Evolutionary conservation across 1,140 invertebrate genomes (phyloP), one percentile per base, ranked within the genome.

Genomic region (Drosophila truncata): DNA sequence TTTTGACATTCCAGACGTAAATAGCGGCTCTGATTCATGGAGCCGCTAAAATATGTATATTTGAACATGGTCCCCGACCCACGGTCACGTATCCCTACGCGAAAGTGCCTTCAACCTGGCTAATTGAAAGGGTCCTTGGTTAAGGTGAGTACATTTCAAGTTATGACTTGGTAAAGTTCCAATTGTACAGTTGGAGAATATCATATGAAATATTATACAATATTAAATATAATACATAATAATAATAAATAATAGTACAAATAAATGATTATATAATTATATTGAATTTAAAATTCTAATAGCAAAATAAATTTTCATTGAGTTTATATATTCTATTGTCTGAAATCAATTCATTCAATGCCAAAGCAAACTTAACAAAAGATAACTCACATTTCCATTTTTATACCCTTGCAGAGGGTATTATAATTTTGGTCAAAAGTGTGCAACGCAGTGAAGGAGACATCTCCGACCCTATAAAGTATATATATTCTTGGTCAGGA

Each of bases 1-100:
- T 88, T 84, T 74, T 88, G 84, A 88, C 84, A 88, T 81, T 80
- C 74, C 25, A 54, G 85, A 87, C 81, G 65, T 78, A 80, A 78
- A 88, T 84, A 84, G 65, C 62, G 54, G 59, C 41, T 54, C 73
- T 81, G 84, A 87, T 88, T 88, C 70, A 88, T 87, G 61, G 62
- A 42, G 49, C 64, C 27, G 44, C 49, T 60, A 20, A 78, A 78
- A 14, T 47, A 62, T 54, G n/a, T 37, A 41, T 46, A 50, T 44
- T 60, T 35, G 52, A 37, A 41, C 70, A 18, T 14, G 47, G 42
- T 73, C 66, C 55, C 39, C 42, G 44, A 46, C n/a, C 49, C 55
- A 39, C 54, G 41, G 47, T 33, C 73, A 61, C 52, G 66, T 11
- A 52, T 52, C 42, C 33, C 16, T 7, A 16, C 29, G 16, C 23